Conservation (phyloP, 2,888 invertebrate genomes). For the Hermaeophaga mercurialis region DNA sequence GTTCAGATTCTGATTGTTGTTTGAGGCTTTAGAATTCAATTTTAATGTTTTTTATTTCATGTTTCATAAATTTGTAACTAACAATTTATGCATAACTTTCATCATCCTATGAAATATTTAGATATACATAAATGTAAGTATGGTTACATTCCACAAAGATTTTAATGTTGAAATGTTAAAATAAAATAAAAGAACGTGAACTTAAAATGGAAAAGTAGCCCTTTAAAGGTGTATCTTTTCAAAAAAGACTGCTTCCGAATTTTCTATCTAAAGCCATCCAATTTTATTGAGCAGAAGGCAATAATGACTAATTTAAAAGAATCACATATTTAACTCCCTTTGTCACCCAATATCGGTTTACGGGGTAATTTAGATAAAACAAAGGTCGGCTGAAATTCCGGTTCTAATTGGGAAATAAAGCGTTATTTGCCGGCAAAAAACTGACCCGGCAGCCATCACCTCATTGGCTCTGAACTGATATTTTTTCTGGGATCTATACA, state of each 20-base stretch:
- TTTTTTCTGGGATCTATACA: constrained; percentile 20
- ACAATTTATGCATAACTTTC: no score
- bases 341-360: constrained; percentile 16
- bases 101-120: no score
- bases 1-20: not conserved
- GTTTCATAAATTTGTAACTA: no score
- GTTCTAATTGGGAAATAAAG: constrained; percentile 34
- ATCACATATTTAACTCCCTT: constrained; percentile 4
- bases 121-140: no score
- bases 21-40: constrained; percentile 1
- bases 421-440: constrained; percentile 29
- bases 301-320: not conserved
- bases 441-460: constrained; percentile 22
- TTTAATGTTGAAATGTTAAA: no score
- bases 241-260: no score
- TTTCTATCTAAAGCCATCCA: no score
- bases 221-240: no score
- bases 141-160: no score
- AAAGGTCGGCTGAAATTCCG: constrained; percentile 29
- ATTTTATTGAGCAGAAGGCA: not conserved
- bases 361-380: constrained; percentile 16
- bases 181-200: no score
- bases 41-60: no score
- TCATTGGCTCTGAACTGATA: constrained; percentile 14
- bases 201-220: no score